These are phyloP conservation scores for Lymantria monacha DNA, from an alignment of 2,888 invertebrate genomes.

Conservation along the genomic window DNA sequence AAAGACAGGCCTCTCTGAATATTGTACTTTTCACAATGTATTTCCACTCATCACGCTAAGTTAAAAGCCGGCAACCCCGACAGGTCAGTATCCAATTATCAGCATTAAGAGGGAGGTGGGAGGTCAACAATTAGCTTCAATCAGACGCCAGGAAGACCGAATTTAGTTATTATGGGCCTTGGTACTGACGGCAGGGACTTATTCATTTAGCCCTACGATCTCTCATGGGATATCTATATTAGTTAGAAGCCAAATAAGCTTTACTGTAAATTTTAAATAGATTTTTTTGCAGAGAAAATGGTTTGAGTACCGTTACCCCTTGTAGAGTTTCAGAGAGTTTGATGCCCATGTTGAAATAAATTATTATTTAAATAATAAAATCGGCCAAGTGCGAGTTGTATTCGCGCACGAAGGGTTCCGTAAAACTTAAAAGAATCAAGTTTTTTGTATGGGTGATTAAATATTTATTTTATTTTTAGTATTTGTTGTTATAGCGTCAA, in stretches of 20 bases:
- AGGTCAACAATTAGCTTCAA: conserved; percentile 67
- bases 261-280: not conserved
- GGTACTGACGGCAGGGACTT: conserved; percentile 29
- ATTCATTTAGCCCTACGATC: not conserved
- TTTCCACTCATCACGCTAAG: conserved; percentile 27
- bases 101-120: conserved; percentile 47
- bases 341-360: too few relatives aligned
- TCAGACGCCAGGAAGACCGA: conserved; percentile 59
- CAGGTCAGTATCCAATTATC: conserved; percentile 54
- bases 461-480: too few relatives aligned
- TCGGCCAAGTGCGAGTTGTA: too few relatives aligned
- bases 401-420: too few relatives aligned
- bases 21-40: too few relatives aligned
- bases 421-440: too few relatives aligned
- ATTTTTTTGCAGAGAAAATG: not conserved
- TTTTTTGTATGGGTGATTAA: too few relatives aligned
- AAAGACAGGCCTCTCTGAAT: too few relatives aligned
- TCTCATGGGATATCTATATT: not conserved
- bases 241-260: not conserved
- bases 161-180: conserved; percentile 54
- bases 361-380: too few relatives aligned
- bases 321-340: too few relatives aligned
- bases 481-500: too few relatives aligned
- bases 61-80: conserved; percentile 34
- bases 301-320: too few relatives aligned